phyloP scores from a whole-genome alignment of 2,113 vertebrate genomes.

The Grallaria varia region DNA sequence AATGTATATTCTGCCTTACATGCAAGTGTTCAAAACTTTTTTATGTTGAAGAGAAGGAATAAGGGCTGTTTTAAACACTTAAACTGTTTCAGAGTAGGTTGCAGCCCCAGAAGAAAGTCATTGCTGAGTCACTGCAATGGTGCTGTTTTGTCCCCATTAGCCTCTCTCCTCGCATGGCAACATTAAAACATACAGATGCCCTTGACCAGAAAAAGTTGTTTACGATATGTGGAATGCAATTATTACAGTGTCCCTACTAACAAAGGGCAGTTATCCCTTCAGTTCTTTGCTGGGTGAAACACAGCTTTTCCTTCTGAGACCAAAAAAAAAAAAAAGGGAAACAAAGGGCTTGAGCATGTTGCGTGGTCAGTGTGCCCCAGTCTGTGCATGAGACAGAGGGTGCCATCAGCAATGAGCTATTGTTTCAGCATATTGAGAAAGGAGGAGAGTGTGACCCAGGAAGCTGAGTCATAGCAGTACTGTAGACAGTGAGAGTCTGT shows the following conservation, averaged over 20 bases:
- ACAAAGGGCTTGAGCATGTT: not conserved
- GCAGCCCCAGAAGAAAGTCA: not conserved
- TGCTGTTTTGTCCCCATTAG: not conserved
- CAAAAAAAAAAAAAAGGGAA: not conserved
- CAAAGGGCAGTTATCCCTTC: not conserved
- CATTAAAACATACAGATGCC: not conserved
- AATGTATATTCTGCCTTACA: not conserved
- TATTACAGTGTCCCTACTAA: not conserved
- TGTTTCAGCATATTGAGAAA: slow-evolving; percentile 20
- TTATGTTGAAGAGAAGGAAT: not conserved
- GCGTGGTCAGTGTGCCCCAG: not conserved
- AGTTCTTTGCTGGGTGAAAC: slow-evolving; percentile 6
- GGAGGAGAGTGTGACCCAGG: slow-evolving; percentile 27
- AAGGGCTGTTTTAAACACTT: not conserved
- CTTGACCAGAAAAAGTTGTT: not conserved
- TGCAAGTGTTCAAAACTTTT: not conserved
- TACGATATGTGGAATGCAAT: not conserved
- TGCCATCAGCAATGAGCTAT: slow-evolving; percentile 11
- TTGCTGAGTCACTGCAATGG: not conserved
- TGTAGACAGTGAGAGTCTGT: slow-evolving; percentile 57
- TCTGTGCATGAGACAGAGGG: not conserved
- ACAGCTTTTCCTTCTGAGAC: not conserved
- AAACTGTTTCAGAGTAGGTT: not conserved
- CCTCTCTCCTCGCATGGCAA: not conserved
- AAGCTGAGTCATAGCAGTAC: slow-evolving; percentile 46